phyloP scores from a whole-genome alignment of 1,140 invertebrate genomes.

The Eupristina koningsbergeri region DNA sequence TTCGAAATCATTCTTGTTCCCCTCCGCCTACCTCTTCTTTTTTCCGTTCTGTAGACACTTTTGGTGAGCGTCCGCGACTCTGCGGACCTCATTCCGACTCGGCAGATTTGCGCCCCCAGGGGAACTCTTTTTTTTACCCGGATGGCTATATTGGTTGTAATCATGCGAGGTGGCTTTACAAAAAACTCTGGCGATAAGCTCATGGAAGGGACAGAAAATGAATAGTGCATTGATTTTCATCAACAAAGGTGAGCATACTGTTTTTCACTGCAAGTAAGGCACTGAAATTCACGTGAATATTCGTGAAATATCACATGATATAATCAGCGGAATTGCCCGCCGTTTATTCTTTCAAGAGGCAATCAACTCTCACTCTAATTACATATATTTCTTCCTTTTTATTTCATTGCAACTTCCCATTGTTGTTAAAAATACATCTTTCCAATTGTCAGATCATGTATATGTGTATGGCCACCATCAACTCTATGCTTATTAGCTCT shows the following conservation, averaged over 20 bases:
- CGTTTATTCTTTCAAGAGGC: constrained; percentile 13
- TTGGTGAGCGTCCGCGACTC: too few species aligned
- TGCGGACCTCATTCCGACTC: background rate
- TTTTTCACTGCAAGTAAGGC: background rate
- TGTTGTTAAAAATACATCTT: background rate
- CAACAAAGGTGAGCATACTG: background rate
- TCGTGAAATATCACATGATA: constrained; percentile 37
- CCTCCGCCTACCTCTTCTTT: too few species aligned
- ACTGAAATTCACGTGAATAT: constrained; percentile 26
- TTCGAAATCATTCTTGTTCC: background rate
- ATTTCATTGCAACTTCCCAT: background rate
- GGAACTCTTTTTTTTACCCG: background rate
- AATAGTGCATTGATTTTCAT: constrained; percentile 21
- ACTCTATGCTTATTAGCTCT: constrained; percentile 5
- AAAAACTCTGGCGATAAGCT: constrained; percentile 17
- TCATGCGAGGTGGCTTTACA: constrained; percentile 3
- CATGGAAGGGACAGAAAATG: background rate
- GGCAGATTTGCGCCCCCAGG: constrained; percentile 40
- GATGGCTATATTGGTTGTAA: background rate
- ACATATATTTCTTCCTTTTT: background rate
- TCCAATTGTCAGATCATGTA: background rate
- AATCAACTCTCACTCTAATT: constrained; percentile 26
- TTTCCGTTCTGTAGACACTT: too few species aligned
- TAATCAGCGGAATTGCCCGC: constrained; percentile 26
- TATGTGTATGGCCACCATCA: background rate